Evolutionary conservation across 2,113 vertebrate species (phyloP).

Genomic region (Psophia crepitans): DNA sequence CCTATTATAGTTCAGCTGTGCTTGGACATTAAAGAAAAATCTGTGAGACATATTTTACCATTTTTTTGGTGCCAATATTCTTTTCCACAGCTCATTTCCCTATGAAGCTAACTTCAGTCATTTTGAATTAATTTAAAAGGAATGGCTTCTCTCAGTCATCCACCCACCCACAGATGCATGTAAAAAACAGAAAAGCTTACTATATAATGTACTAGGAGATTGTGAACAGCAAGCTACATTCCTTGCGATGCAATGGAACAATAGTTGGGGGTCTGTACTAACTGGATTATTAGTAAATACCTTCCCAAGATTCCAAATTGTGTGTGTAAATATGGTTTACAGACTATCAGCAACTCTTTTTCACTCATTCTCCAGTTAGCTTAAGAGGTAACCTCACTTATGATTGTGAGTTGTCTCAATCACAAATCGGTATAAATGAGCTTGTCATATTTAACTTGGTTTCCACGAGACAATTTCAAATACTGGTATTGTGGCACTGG

Average conservation of each 20-base stretch:
- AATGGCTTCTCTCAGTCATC: not conserved
- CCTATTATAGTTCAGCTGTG: not conserved
- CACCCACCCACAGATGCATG: not conserved
- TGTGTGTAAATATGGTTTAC: not conserved
- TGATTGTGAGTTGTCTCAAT: not conserved
- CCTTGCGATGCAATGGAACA: not conserved
- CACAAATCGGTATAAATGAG: not conserved
- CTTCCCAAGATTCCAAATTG: not conserved
- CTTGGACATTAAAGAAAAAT: conserved; percentile 16
- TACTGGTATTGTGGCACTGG: not conserved
- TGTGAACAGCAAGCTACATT: not conserved
- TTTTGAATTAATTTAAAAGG: conserved; percentile 49
- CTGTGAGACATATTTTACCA: not conserved
- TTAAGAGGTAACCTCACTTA: not conserved
- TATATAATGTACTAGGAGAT: not conserved
- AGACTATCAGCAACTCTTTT: not conserved
- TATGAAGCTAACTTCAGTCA: not conserved
- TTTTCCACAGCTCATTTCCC: not conserved
- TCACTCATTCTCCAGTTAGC: not conserved
- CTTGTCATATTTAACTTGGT: not conserved
- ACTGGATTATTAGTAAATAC: not conserved
- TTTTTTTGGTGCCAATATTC: not conserved
- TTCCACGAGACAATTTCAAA: not conserved
- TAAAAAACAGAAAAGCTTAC: not conserved
- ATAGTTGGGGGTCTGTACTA: not conserved